A percentile compares a stretch with the other conserved stretches of the same genome.
Conservation (phyloP, 1,140 invertebrate genomes). For the Ceratosolen fusciceps region DNA sequence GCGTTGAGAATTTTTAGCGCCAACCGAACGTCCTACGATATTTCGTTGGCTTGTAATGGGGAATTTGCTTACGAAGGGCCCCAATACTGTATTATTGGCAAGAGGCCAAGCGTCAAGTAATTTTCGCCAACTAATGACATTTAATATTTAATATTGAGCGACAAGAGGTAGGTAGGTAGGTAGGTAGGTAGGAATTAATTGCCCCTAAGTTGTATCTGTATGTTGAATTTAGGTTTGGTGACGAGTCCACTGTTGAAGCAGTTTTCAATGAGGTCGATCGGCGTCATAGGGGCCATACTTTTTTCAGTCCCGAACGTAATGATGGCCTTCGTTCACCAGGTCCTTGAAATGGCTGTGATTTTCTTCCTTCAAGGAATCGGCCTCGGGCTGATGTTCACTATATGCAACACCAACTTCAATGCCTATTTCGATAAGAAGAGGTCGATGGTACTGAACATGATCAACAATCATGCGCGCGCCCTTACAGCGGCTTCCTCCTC, state of each 20-base stretch:
- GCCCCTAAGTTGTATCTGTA: too few species aligned
- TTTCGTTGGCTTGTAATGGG: too few species aligned
- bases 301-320: conserved; percentile 61
- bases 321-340: conserved; percentile 58
- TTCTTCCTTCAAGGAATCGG: conserved; percentile 66
- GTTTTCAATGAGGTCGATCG: conserved; percentile 61
- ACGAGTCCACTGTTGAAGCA: conserved; percentile 64
- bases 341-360: conserved; percentile 61
- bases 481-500: too few species aligned
- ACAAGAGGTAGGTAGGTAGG: too few species aligned
- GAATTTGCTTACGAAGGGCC: too few species aligned
- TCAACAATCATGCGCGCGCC: conserved; percentile 1
- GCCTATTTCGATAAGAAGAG: conserved; percentile 68
- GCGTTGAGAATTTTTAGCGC: too few species aligned
- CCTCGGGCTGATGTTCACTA: conserved; percentile 64
- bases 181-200: too few species aligned
- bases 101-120: too few species aligned
- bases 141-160: too few species aligned
- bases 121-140: too few species aligned
- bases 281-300: conserved; percentile 60
- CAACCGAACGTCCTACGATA: too few species aligned
- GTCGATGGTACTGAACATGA: conserved; percentile 58
- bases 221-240: conserved; percentile 59
- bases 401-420: conserved; percentile 69
- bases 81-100: too few species aligned